phyloP scores from a whole-genome alignment of 92 coral and sea anemone species.

The Phenganax subtilis region DNA sequence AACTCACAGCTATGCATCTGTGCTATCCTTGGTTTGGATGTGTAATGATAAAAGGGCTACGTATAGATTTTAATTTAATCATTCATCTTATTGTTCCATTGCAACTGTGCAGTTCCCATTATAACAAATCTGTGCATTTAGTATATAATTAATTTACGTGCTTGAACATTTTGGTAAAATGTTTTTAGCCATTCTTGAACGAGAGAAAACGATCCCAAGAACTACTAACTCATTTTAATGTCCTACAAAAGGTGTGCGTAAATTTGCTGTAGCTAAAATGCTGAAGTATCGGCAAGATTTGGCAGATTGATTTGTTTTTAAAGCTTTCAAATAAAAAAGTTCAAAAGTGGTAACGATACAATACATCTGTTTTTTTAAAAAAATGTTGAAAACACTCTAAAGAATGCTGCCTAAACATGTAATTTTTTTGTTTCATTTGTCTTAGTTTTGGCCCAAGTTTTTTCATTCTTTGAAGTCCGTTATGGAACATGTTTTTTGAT shows the following conservation, averaged over 20 bases:
- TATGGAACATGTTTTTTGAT: no score
- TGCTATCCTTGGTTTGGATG: not conserved
- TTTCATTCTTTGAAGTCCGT: no score
- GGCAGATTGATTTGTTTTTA: not conserved
- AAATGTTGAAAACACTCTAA: no score
- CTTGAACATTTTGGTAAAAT: not conserved
- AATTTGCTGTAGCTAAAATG: not conserved
- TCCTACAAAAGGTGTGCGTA: not conserved
- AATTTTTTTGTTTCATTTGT: no score
- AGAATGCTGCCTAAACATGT: no score
- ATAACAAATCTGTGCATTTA: not conserved
- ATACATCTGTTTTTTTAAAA: not conserved
- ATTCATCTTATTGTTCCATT: conserved; percentile 3
- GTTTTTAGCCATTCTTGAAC: not conserved
- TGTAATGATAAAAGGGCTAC: not conserved
- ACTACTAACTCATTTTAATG: not conserved
- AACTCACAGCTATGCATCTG: conserved; percentile 19
- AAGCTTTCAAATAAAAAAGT: not conserved
- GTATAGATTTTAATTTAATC: conserved; percentile 9
- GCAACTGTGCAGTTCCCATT: not conserved
- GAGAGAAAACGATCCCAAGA: not conserved
- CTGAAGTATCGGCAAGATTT: not conserved
- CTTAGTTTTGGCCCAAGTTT: no score
- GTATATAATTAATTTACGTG: not conserved
- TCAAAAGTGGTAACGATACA: not conserved